Evolutionary conservation across 2,888 invertebrate genomes (phyloP).

Genomic region (Horisme vitalbata): DNA sequence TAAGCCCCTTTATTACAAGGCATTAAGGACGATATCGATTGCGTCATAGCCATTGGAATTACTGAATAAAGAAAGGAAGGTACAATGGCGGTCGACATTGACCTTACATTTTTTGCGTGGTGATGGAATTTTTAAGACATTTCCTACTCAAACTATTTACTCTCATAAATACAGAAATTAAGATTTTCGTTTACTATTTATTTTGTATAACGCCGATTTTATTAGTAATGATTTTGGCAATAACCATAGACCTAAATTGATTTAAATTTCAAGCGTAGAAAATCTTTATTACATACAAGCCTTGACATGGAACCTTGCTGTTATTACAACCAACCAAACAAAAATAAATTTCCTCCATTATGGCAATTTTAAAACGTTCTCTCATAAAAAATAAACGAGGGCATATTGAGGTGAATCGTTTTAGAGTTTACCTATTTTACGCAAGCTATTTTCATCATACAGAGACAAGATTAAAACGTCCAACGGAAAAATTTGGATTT

Average conservation of each 20-base stretch:
- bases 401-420: too few relatives aligned
- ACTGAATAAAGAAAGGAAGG: slow-evolving; percentile 42
- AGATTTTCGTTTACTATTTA: too few relatives aligned
- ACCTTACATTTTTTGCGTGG: slow-evolving; percentile 31
- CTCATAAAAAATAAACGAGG: too few relatives aligned
- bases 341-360: neutral
- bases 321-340: slow-evolving; percentile 1
- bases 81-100: slow-evolving; percentile 42
- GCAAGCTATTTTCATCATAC: too few relatives aligned
- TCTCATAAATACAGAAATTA: too few relatives aligned
- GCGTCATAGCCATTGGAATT: slow-evolving; percentile 35
- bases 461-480: too few relatives aligned
- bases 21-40: slow-evolving; percentile 19
- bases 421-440: too few relatives aligned
- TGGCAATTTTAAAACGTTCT: neutral
- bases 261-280: slow-evolving; percentile 4
- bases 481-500: too few relatives aligned
- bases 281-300: slow-evolving; percentile 9
- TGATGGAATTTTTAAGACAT: slow-evolving; percentile 9
- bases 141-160: slow-evolving; percentile 6
- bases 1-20: slow-evolving; percentile 20
- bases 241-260: neutral
- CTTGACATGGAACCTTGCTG: slow-evolving; percentile 11
- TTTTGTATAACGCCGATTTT: too few relatives aligned
- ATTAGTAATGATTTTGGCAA: neutral